phyloP scores from a whole-genome alignment of 1,140 invertebrate genomes.

The Archivesica marissinica region DNA sequence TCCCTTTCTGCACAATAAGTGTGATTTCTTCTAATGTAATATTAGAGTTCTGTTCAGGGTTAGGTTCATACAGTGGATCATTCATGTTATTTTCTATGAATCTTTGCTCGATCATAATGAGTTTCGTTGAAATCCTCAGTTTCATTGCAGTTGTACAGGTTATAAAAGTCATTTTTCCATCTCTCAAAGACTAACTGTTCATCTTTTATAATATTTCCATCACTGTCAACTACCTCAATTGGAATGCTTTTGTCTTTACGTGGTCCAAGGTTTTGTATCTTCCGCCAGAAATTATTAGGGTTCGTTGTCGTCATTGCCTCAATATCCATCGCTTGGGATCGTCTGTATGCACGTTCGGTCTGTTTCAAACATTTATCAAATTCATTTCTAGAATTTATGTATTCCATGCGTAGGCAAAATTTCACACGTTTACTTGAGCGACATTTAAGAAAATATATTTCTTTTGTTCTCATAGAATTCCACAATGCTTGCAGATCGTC shows the following conservation, averaged over 20 bases:
- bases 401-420: background rate
- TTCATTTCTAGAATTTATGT: background rate
- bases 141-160: conserved; percentile 28
- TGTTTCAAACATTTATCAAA: conserved; percentile 22
- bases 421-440: background rate
- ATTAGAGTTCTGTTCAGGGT: background rate
- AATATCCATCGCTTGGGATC: background rate
- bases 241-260: conserved; percentile 1
- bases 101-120: background rate
- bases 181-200: conserved; percentile 16
- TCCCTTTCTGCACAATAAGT: too few species aligned
- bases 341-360: background rate
- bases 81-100: background rate
- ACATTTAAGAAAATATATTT: background rate
- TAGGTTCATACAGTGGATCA: background rate
- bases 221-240: background rate
- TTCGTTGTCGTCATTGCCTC: conserved; percentile 5
- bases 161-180: conserved; percentile 26
- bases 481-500: too few species aligned
- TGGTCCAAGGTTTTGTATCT: too few species aligned
- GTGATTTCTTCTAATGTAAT: conserved; percentile 30
- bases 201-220: conserved; percentile 8
- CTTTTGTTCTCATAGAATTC: too few species aligned
- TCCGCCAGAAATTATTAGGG: conserved; percentile 3
- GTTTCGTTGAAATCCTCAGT: too few species aligned